A percentile compares a stretch with the other conserved stretches of the same genome.
Evolutionary conservation across 2,797 vertebrate genomes (phyloP).

Genomic region (Anguilla megastoma): DNA sequence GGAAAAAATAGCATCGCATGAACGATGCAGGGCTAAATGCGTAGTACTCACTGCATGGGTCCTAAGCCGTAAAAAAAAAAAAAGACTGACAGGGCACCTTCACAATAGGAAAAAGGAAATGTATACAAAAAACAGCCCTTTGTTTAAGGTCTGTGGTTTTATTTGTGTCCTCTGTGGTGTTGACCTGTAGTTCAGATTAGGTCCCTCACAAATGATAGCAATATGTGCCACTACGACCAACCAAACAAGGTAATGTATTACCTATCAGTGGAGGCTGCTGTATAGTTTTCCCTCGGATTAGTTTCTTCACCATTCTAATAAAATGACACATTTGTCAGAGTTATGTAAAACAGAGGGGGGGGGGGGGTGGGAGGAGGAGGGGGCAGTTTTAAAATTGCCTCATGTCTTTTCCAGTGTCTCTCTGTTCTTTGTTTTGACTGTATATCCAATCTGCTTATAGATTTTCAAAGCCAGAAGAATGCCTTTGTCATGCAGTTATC

Average conservation of each 20-base stretch:
- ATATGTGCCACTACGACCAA: not conserved
- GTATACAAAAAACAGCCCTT: not conserved
- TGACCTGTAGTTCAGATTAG: not conserved
- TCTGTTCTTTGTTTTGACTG: conserved; percentile 1
- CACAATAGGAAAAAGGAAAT: not conserved
- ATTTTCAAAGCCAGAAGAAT: not conserved
- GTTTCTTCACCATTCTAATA: not conserved
- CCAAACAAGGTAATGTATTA: not conserved
- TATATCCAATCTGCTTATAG: conserved; percentile 12
- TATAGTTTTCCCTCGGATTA: not conserved
- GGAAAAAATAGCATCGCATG: not conserved
- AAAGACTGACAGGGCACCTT: not conserved
- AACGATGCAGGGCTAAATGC: not conserved
- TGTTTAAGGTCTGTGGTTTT: not conserved
- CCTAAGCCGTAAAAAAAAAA: not conserved
- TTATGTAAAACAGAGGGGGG: not conserved
- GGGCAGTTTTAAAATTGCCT: not conserved
- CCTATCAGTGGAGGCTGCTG: not conserved
- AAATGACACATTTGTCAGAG: not conserved
- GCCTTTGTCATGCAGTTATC: not conserved
- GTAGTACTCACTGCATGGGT: not conserved
- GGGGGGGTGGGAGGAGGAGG: no score
- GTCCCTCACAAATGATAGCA: not conserved
- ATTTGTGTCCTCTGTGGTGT: not conserved
- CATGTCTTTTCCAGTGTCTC: not conserved